Conservation (phyloP, 2,113 vertebrate genomes). For the Microtus oregoni region DNA sequence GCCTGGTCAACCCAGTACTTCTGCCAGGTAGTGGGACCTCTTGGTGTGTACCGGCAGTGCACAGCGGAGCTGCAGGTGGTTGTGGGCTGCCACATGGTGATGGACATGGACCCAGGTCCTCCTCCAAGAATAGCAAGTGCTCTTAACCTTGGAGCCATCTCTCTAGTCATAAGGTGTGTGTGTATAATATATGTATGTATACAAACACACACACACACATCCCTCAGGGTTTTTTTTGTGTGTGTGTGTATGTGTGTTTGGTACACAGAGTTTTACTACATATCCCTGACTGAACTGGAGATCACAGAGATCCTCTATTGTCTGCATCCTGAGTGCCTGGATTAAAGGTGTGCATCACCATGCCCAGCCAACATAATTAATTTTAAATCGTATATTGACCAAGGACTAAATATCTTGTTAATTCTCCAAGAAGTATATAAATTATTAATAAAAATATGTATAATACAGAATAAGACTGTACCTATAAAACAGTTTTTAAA, state of each 20-base stretch:
- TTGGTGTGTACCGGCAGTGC: rapidly evolving
- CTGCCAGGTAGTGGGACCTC: background rate
- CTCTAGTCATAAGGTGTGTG: background rate
- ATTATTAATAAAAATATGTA: background rate
- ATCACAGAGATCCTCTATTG: background rate
- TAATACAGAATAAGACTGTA: background rate
- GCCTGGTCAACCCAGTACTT: background rate
- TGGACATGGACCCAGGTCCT: background rate
- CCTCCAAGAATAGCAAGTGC: background rate
- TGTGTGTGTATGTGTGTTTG: background rate
- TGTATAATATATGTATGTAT: background rate
- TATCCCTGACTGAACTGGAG: background rate
- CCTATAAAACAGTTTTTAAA: background rate
- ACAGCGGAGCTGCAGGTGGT: background rate
- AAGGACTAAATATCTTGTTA: background rate
- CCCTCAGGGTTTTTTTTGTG: background rate
- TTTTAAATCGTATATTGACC: background rate
- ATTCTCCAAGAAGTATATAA: constrained; percentile 9
- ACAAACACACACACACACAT: background rate
- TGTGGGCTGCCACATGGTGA: background rate
- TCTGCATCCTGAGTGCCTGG: background rate
- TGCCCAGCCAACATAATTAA: background rate
- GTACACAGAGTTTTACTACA: background rate
- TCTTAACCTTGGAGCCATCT: background rate
- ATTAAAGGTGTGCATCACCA: background rate